Base-by-base conservation (phyloP, 2,113 vertebrate genomes). In the Cottus gobio region DNA sequence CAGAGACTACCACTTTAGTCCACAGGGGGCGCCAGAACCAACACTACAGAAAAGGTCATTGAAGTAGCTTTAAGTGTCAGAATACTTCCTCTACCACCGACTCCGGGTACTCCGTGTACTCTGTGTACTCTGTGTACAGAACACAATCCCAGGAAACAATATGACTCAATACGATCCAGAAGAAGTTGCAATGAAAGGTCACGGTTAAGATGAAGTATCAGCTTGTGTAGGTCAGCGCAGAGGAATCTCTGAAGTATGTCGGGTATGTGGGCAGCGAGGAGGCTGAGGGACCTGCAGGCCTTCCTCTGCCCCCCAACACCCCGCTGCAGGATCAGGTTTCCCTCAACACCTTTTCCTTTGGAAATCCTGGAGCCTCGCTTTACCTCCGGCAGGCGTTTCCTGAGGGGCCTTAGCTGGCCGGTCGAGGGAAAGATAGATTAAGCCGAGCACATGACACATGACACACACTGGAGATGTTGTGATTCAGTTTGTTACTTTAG, bases 231-330 rank as follows among this genome's bases (percentile, higher is more conserved):
- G 24, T 75, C 57, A 57, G 44, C 58, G 58, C 50, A 78, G 60
- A 73, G 73, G 89, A 69, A 75, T 73, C 66, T 85, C 36, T 63
- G 13, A 81, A 76, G 76, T 77, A 92, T 92, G 85, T 50, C 78
- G 75, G 85, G 83, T 76, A 88, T 93, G 85, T 79, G 82, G 77
- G 28, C 31, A 3, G n/a, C 15, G 63, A 67, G 80, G 66, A 77
- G 79, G 66, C 77, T 4, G 50, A 58, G 28, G 58, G 22, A 24
- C 46, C 39, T 13, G 1, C 15, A 48, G 16, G 22, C 20, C 1
- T 26, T 18, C 52, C 64, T 39, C 37, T 39, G 2, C 37, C 12
- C 36, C 58, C 28, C 10, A 64, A 2, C 46, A 4, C 42, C 52
- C 46, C 20, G 20, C 61, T 8, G 52, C 58, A 6, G 66, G 83